Conservation (phyloP, 2,113 vertebrate species). For the Lagenorhynchus albirostris region DNA sequence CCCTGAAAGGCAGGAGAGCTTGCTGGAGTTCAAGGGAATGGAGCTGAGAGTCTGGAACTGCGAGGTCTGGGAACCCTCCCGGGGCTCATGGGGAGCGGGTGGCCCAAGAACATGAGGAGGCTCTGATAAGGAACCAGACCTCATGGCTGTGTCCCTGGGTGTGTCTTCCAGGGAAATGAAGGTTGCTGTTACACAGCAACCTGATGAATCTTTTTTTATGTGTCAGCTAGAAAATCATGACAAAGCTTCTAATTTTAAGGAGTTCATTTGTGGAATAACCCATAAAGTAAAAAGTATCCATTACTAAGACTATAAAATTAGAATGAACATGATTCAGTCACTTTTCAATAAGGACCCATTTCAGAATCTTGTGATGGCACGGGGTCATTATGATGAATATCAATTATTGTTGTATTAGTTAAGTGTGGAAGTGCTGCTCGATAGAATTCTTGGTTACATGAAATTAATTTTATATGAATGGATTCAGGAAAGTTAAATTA, state of each 20-base stretch:
- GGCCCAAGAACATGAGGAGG: not conserved
- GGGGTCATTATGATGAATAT: not conserved
- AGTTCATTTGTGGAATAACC: not conserved
- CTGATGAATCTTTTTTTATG: not conserved
- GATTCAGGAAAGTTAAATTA: not conserved
- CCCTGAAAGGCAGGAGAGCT: not conserved
- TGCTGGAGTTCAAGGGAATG: not conserved
- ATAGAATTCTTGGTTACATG: constrained; percentile 30
- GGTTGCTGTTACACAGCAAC: not conserved
- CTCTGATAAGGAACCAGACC: not conserved
- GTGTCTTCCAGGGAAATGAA: not conserved
- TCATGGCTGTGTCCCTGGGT: not conserved
- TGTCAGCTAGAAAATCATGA: not conserved
- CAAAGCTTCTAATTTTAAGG: not conserved
- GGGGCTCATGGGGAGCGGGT: not conserved
- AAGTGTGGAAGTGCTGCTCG: not conserved
- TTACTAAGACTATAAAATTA: constrained; percentile 16
- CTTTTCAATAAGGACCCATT: not conserved
- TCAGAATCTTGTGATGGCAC: constrained; percentile 13
- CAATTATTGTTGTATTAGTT: constrained; percentile 4
- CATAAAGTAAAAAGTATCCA: not conserved
- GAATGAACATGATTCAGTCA: not conserved
- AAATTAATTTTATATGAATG: constrained; percentile 26
- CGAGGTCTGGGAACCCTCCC: not conserved
- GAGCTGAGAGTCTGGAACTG: not conserved